These are phyloP conservation scores for Diphyllodes magnificus DNA, from an alignment of 2,113 vertebrate species.

Conservation along the genomic window DNA sequence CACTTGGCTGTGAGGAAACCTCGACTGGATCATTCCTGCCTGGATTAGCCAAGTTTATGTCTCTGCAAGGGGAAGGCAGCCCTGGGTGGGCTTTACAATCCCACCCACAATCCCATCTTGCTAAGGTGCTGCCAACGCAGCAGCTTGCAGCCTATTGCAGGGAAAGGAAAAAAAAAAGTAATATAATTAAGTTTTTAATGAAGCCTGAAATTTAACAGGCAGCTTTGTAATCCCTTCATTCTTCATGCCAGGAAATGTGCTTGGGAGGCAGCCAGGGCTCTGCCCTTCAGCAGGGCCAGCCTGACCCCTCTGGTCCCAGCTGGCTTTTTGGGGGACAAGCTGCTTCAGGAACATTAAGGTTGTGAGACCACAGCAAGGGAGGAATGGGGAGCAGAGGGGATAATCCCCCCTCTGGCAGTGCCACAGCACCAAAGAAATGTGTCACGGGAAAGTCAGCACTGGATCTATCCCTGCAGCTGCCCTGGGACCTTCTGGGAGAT, in stretches of 20 bases:
- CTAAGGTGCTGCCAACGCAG: neutral
- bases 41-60: neutral
- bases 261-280: conserved; percentile 2
- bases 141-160: conserved; percentile 21
- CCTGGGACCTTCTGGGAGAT: neutral
- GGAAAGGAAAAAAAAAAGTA: neutral
- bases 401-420: neutral
- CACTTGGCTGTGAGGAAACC: neutral
- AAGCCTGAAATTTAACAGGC: conserved; percentile 46
- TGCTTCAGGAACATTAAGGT: neutral
- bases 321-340: neutral
- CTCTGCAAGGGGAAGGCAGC: neutral
- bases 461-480: neutral
- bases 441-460: neutral
- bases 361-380: neutral
- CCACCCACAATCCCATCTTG: neutral
- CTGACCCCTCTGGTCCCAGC: neutral
- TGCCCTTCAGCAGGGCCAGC: neutral
- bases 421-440: neutral
- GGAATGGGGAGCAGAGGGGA: neutral
- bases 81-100: conserved; percentile 11
- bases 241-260: neutral
- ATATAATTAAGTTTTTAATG: conserved; percentile 43
- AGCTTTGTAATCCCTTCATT: conserved; percentile 8
- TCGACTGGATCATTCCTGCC: neutral